Conservation (phyloP, 2,888 invertebrate species). For the Mesorhabditis sp. region DNA sequence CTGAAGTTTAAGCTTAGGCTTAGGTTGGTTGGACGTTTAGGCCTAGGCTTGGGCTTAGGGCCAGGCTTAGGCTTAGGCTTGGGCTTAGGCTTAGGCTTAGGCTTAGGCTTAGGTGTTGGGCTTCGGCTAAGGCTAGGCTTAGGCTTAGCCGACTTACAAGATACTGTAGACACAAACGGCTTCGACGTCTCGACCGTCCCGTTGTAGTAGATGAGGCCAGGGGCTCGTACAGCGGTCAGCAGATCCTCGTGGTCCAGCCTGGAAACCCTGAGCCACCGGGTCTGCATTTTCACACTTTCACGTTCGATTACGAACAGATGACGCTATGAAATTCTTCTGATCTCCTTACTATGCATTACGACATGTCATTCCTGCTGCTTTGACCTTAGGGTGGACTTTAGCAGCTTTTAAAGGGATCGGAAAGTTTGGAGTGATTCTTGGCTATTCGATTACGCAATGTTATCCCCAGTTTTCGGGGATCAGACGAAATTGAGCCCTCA, state of each 20-base stretch:
- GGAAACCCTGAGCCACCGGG: conserved; percentile 20
- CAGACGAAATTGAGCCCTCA: no score
- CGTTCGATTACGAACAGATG: background rate
- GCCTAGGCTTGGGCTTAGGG: conserved; percentile 45
- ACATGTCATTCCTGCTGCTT: no score
- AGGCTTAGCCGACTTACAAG: conserved; percentile 22
- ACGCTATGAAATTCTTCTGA: no score
- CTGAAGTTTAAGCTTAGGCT: conserved; percentile 6
- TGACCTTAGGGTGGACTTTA: no score
- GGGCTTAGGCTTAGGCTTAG: conserved; percentile 16
- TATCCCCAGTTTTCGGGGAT: no score
- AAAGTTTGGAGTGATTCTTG: no score
- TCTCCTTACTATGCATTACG: no score
- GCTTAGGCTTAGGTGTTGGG: no score
- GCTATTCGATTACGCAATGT: no score
- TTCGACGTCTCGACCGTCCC: conserved; percentile 49
- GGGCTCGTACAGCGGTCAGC: conserved; percentile 44
- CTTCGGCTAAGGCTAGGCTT: no score
- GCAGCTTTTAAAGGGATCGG: no score
- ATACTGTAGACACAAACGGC: conserved; percentile 53
- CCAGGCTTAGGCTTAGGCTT: conserved; percentile 16
- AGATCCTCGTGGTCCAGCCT: conserved; percentile 54
- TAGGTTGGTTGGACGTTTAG: conserved; percentile 48
- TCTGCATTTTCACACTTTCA: conserved; percentile 3
- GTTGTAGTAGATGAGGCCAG: conserved; percentile 41